These are phyloP conservation scores for Eupithecia inturbata DNA, from an alignment of 2,888 invertebrate genomes.

Conservation along the genomic window DNA sequence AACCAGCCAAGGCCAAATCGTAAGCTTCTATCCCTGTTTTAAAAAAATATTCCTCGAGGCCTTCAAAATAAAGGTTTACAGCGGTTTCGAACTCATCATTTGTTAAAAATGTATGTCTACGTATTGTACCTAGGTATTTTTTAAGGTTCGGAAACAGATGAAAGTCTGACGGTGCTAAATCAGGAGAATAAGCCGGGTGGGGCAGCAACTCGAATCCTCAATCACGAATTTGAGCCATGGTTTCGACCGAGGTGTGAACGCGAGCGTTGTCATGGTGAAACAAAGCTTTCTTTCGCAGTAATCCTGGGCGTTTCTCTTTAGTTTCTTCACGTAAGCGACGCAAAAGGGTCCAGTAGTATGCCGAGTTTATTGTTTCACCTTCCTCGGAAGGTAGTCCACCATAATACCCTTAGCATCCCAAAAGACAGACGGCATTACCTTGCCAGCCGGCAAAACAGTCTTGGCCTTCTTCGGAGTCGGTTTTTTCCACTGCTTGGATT, in stretches of 20 bases:
- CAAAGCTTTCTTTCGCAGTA: neutral
- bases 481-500: neutral
- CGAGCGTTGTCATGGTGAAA: neutral
- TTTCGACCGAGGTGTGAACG: neutral
- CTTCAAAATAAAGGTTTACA: too few relatives aligned
- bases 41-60: too few relatives aligned
- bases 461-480: neutral
- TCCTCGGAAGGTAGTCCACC: neutral
- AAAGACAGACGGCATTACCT: neutral
- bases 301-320: neutral
- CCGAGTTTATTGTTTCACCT: conserved; percentile 2
- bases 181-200: conserved; percentile 1
- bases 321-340: conserved; percentile 1
- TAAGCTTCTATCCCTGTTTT: too few relatives aligned
- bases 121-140: neutral
- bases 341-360: conserved; percentile 2
- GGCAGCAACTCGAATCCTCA: neutral
- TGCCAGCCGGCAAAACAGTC: neutral
- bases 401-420: neutral
- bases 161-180: neutral
- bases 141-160: too few relatives aligned
- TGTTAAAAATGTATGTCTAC: neutral
- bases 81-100: neutral
- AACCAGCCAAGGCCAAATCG: too few relatives aligned
- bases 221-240: neutral